Conservation (phyloP, 2,888 invertebrate genomes). For the Scaptomyza cyrtandrae region DNA sequence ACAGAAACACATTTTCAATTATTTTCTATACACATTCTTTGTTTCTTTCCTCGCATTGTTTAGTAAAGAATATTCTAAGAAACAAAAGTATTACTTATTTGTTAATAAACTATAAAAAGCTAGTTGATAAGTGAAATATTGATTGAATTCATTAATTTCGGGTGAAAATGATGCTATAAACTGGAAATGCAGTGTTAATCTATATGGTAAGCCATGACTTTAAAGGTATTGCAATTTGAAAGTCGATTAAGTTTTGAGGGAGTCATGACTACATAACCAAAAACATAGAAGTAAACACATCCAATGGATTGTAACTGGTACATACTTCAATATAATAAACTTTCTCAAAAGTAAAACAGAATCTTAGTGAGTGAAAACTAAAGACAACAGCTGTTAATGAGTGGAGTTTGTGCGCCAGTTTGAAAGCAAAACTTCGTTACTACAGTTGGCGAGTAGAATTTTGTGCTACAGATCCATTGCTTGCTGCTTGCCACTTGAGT, state of each 20-base stretch:
- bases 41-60: background rate
- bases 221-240: no score
- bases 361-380: conserved; percentile 59
- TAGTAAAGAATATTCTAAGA: no score
- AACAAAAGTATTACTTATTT: background rate
- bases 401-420: conserved; percentile 52
- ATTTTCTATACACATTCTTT: background rate
- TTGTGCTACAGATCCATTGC: conserved; percentile 2
- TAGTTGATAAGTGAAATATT: background rate
- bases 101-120: background rate
- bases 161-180: no score
- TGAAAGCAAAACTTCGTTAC: conserved; percentile 29
- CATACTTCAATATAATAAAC: conserved; percentile 68
- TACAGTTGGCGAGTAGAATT: conserved; percentile 2
- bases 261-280: no score
- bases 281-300: background rate
- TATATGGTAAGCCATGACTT: no score
- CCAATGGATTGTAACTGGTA: background rate
- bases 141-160: no score
- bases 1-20: conserved; percentile 24
- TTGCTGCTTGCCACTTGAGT: conserved; percentile 20
- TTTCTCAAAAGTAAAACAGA: conserved; percentile 71
- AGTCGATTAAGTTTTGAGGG: no score
- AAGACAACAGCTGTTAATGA: conserved; percentile 76
- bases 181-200: no score